Conservation (phyloP, 2,113 vertebrate species). For the Brachypodius melanocephalos region DNA sequence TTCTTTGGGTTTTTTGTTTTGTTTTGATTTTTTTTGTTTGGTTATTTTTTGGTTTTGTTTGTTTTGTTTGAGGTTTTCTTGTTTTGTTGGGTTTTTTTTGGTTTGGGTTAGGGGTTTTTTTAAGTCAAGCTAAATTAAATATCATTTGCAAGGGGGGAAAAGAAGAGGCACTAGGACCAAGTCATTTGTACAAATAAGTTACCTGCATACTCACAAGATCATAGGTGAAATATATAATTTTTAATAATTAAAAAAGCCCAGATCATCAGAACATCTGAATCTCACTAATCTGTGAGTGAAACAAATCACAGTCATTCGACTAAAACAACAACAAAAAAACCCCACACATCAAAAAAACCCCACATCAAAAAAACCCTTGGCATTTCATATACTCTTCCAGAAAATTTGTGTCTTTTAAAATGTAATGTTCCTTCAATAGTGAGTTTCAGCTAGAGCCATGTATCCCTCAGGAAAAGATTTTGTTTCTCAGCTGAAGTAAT, state of each 20-base stretch:
- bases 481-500: not conserved
- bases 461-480: not conserved
- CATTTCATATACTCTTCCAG: not conserved
- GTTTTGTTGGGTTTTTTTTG: not conserved
- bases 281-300: not conserved
- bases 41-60: too few species aligned
- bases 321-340: not conserved
- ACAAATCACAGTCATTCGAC: not conserved
- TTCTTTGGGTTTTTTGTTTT: too few species aligned
- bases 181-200: not conserved
- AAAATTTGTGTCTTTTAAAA: not conserved
- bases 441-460: conserved; percentile 9
- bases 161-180: not conserved
- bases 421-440: not conserved
- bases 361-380: not conserved
- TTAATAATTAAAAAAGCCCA: not conserved
- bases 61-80: too few species aligned
- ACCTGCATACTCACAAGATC: not conserved
- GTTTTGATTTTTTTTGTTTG: too few species aligned
- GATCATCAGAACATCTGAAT: not conserved
- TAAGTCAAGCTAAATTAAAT: not conserved
- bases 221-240: not conserved
- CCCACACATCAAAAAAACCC: rapidly evolving
- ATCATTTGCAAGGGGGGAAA: not conserved
- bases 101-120: not conserved